A percentile compares a stretch with the other conserved stretches of the same genome.
Conservation (phyloP, 2,113 vertebrate genomes). For the Peromyscus maniculatus region DNA sequence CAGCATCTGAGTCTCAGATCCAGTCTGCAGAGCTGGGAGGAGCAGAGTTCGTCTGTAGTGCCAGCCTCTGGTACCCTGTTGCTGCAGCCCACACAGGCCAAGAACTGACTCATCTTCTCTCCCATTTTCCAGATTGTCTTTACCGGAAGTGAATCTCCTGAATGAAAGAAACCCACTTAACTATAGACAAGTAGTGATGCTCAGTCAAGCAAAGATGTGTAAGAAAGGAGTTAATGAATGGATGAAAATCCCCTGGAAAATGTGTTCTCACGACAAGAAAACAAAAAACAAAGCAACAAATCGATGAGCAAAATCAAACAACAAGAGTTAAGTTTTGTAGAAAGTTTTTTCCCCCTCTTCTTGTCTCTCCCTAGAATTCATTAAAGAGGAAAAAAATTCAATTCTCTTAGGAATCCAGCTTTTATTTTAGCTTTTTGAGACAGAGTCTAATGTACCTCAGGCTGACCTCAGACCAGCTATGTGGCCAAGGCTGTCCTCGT, state of each 20-base stretch:
- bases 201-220: background rate
- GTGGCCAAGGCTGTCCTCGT: background rate
- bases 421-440: background rate
- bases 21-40: background rate
- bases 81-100: background rate
- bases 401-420: constrained; percentile 16
- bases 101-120: background rate
- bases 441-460: background rate
- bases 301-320: background rate
- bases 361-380: background rate
- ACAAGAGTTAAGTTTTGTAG: background rate
- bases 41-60: background rate
- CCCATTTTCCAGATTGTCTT: background rate
- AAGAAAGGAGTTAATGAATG: background rate
- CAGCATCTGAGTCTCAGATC: background rate
- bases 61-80: background rate
- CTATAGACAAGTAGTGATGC: background rate
- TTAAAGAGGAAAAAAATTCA: constrained; percentile 1
- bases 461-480: no score
- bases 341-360: no score
- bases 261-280: background rate
- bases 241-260: constrained; percentile 5
- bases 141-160: background rate
- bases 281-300: background rate
- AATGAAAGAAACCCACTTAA: background rate